These are phyloP conservation scores for Epizoanthus illoricatus DNA, from an alignment of 92 coral and sea anemone species.

Conservation along the genomic window DNA sequence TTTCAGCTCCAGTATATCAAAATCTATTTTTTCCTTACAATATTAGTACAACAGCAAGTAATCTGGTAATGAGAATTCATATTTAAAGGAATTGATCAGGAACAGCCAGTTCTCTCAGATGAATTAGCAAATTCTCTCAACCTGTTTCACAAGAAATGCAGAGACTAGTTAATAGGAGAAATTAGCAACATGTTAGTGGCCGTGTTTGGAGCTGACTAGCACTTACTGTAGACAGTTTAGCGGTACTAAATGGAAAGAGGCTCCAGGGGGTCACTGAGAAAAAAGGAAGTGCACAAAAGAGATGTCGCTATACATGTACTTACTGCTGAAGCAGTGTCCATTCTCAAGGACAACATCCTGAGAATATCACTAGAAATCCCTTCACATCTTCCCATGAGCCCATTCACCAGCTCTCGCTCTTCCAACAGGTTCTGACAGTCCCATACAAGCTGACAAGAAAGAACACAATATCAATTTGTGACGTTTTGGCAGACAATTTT, in stretches of 20 bases:
- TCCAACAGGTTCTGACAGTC: conserved; percentile 68
- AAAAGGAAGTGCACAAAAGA: background rate
- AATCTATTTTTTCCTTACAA: no score
- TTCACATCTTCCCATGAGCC: conserved; percentile 83
- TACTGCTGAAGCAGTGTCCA: conserved; percentile 35
- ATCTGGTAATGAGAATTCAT: no score
- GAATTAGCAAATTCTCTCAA: no score
- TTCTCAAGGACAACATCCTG: conserved; percentile 54
- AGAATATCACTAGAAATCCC: conserved; percentile 63
- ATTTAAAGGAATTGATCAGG: no score
- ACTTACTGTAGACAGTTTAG: background rate
- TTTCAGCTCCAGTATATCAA: no score
- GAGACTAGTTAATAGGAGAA: no score
- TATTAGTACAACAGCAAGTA: no score
- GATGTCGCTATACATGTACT: background rate
- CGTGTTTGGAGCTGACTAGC: no score
- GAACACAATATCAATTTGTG: background rate
- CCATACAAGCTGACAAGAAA: conserved; percentile 55
- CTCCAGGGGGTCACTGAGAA: background rate
- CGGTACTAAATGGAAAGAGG: background rate
- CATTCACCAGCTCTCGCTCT: conserved; percentile 65
- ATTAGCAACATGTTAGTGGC: no score
- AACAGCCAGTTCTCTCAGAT: no score
- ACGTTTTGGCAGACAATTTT: no score
- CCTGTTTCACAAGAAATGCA: no score